Conservation (phyloP, 2,797 vertebrate species). For the Rhabdomys pumilio region DNA sequence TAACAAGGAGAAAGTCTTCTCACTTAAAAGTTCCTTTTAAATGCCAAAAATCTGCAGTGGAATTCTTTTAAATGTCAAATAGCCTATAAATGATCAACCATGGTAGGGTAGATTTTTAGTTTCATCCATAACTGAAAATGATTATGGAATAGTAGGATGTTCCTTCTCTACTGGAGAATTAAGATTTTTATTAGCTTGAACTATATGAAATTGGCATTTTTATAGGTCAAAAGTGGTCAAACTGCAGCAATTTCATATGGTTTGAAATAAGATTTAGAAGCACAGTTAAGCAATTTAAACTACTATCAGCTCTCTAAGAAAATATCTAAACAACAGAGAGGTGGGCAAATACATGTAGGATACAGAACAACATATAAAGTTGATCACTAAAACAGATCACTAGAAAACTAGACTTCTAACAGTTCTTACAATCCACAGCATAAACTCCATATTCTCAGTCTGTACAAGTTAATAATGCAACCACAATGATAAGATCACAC, state of each 20-base stretch:
- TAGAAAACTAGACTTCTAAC: conserved; percentile 53
- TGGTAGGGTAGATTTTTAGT: conserved; percentile 27
- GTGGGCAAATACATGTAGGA: neutral
- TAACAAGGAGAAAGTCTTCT: conserved; percentile 16
- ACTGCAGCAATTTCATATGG: conserved; percentile 23
- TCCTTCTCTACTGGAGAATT: conserved; percentile 55
- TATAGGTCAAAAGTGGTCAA: conserved; percentile 46
- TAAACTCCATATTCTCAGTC: neutral
- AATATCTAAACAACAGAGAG: conserved; percentile 43
- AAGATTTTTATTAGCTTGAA: conserved; percentile 59
- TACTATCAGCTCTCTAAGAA: conserved; percentile 30
- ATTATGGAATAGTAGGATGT: conserved; percentile 38
- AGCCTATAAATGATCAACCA: conserved; percentile 39
- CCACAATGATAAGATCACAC: conserved; percentile 20
- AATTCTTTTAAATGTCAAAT: conserved; percentile 70
- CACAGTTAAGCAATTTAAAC: conserved; percentile 20
- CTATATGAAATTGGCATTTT: conserved; percentile 30
- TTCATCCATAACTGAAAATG: conserved; percentile 52
- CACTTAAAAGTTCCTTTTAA: conserved; percentile 60
- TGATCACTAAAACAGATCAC: conserved; percentile 1
- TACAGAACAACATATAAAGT: neutral
- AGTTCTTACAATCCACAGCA: neutral
- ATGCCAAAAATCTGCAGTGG: conserved; percentile 51
- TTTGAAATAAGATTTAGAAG: conserved; percentile 54
- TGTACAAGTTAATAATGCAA: conserved; percentile 12